A percentile compares a stretch with the other conserved stretches of the same genome.
Evolutionary conservation across 2,113 vertebrate genomes (phyloP).

Genomic region (Anoura caudifer): DNA sequence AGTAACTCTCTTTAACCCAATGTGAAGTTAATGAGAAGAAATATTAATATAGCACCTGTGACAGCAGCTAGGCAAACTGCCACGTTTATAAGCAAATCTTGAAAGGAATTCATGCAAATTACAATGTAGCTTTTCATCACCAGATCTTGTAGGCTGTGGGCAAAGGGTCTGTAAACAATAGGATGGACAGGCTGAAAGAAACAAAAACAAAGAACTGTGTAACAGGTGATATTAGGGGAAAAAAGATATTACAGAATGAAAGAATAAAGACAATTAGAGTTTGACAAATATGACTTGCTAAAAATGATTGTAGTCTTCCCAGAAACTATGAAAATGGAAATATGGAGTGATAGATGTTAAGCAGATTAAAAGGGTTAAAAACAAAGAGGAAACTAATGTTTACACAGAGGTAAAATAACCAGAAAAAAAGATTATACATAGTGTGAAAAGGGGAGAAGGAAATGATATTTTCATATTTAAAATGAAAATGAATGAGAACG

Average conservation of each 20-base stretch:
- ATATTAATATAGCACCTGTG: conserved; percentile 55
- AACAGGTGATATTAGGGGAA: neutral
- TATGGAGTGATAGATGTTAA: neutral
- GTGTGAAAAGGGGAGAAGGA: neutral
- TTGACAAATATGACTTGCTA: conserved; percentile 13
- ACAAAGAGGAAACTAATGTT: neutral
- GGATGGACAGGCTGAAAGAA: conserved; percentile 41
- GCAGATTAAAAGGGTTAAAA: neutral
- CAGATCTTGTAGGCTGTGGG: neutral
- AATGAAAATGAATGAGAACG: neutral
- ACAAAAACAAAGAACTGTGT: conserved; percentile 24
- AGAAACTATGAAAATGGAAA: neutral
- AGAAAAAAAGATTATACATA: neutral
- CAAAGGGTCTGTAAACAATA: conserved; percentile 26
- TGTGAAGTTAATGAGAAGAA: conserved; percentile 49
- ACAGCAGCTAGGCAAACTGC: conserved; percentile 64
- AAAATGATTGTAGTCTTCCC: neutral
- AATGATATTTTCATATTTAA: neutral
- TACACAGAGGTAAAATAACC: neutral
- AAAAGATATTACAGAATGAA: neutral
- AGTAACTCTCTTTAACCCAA: neutral
- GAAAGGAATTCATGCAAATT: conserved; percentile 71
- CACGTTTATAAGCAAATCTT: conserved; percentile 69
- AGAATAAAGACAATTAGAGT: neutral
- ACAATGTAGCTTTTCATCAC: conserved; percentile 46